These are phyloP conservation scores for Poecilia wingei DNA, from an alignment of 2,797 vertebrate species.

Conservation along the genomic window DNA sequence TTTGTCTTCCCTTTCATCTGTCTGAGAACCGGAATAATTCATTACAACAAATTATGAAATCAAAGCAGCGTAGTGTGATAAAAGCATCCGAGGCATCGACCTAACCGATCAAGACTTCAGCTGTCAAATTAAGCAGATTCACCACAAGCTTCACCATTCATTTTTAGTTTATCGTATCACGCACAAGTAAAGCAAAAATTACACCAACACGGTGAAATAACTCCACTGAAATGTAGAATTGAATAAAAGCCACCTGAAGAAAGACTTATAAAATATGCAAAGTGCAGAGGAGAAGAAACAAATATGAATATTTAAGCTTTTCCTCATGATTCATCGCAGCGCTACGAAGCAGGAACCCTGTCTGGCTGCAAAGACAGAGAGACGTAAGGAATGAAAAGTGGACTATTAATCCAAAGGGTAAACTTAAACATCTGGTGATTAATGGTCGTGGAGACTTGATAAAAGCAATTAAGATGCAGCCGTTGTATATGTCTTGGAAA, in stretches of 20 bases:
- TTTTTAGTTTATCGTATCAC: not conserved
- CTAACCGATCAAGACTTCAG: not conserved
- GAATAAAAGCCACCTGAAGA: not conserved
- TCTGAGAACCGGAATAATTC: slow-evolving; percentile 4
- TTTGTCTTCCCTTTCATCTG: not conserved
- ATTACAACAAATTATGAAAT: slow-evolving; percentile 7
- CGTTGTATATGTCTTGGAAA: not conserved
- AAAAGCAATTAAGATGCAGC: not conserved
- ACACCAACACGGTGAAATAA: not conserved
- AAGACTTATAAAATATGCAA: not conserved
- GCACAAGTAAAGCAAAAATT: not conserved
- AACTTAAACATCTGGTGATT: not conserved
- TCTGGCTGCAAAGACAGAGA: slow-evolving; percentile 21
- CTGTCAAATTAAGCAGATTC: slow-evolving; percentile 31
- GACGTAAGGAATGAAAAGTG: slow-evolving; percentile 3
- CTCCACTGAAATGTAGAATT: not conserved
- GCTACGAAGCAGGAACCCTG: not conserved
- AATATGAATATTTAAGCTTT: slow-evolving; percentile 15
- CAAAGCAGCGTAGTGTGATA: not conserved
- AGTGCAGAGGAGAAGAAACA: slow-evolving; percentile 2
- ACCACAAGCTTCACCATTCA: slow-evolving; percentile 8
- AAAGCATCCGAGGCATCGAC: not conserved
- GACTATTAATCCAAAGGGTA: not conserved
- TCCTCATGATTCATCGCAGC: slow-evolving; percentile 18
- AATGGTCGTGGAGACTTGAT: not conserved